Conservation (phyloP, 2,113 vertebrate species). For the Perca schrenkii region DNA sequence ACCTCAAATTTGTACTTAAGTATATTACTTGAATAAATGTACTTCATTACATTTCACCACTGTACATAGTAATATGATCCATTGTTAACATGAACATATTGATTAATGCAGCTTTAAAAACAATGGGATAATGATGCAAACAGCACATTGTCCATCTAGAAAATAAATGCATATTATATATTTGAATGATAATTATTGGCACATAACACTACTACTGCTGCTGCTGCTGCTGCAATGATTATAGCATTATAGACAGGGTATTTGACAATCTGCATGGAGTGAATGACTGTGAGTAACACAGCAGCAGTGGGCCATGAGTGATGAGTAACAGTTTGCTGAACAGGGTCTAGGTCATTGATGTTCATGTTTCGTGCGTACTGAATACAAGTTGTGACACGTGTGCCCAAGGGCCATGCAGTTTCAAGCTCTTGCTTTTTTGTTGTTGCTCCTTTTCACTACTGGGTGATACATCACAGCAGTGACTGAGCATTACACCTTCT, state of each 20-base stretch:
- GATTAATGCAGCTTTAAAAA: not conserved
- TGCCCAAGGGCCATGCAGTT: not conserved
- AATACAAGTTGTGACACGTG: conserved; percentile 12
- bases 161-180: not conserved
- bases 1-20: no score
- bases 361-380: not conserved
- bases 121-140: not conserved
- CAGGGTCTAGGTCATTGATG: conserved; percentile 32
- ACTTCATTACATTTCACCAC: no score
- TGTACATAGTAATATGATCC: not conserved
- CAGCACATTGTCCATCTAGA: not conserved
- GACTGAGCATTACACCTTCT: not conserved
- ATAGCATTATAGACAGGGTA: not conserved
- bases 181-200: not conserved
- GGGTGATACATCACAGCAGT: conserved; percentile 16
- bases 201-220: no score
- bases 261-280: conserved; percentile 11
- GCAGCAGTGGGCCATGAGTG: not conserved
- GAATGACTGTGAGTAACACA: not conserved
- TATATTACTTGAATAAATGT: no score
- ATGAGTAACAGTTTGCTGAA: conserved; percentile 19
- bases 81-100: not conserved
- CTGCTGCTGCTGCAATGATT: no score
- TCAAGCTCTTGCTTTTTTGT: not conserved
- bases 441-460: not conserved